Conservation (phyloP, 2,888 invertebrate species). For the Orthosia cruda region DNA sequence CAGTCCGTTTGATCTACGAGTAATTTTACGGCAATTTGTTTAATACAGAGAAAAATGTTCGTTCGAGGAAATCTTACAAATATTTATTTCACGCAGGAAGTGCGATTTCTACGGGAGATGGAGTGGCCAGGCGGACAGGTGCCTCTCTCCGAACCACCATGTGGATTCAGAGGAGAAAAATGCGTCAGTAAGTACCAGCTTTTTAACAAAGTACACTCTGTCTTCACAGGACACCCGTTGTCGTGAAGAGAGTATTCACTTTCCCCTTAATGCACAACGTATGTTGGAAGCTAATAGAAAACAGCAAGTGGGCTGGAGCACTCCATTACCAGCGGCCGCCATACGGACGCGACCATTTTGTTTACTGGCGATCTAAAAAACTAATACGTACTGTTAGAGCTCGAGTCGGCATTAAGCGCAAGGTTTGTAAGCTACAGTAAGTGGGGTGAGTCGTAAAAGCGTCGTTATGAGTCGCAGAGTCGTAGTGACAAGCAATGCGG, state of each 20-base stretch:
- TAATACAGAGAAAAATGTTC: constrained; percentile 27
- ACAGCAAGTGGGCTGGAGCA: constrained; percentile 75
- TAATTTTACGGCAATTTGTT: constrained; percentile 51
- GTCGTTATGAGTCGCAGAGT: constrained; percentile 75
- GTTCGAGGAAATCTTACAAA: constrained; percentile 45
- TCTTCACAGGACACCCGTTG: constrained; percentile 46
- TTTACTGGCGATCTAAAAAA: constrained; percentile 81
- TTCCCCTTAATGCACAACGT: constrained; percentile 76
- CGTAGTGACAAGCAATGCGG: constrained; percentile 77
- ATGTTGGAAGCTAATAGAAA: constrained; percentile 80
- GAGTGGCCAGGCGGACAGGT: constrained; percentile 95
- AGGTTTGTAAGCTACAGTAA: constrained; percentile 78
- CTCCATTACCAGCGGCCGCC: constrained; percentile 73
- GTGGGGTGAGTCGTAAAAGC: constrained; percentile 84
- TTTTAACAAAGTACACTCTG: not conserved
- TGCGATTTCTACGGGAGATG: constrained; percentile 94
- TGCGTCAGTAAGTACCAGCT: constrained; percentile 95
- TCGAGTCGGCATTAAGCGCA: constrained; percentile 83
- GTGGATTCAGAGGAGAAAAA: constrained; percentile 97
- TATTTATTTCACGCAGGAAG: constrained; percentile 91
- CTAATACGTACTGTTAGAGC: constrained; percentile 77
- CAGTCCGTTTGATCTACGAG: constrained; percentile 54
- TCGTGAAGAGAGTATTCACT: constrained; percentile 68
- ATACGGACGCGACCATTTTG: constrained; percentile 72
- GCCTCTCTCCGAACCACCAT: constrained; percentile 96